Conservation (phyloP, 2,113 vertebrate species). For the Alexandromys fortis region DNA sequence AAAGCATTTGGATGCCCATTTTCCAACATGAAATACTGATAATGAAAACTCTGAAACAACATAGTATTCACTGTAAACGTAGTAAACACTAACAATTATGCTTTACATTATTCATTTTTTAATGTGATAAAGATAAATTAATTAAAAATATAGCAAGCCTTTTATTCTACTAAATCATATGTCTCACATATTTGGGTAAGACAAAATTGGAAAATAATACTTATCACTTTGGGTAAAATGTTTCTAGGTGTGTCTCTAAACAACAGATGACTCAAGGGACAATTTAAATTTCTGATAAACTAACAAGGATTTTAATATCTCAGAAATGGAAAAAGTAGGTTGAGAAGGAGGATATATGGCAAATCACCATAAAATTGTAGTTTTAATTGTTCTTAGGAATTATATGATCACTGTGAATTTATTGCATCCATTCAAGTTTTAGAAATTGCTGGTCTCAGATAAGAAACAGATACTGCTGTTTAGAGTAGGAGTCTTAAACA, state of each 20-base stretch:
- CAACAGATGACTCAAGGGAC: background rate
- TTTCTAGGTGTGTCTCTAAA: background rate
- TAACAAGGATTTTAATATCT: background rate
- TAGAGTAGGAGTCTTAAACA: too few relatives aligned
- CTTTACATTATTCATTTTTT: background rate
- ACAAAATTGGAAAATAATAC: background rate
- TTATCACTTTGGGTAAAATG: background rate
- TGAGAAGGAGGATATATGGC: background rate
- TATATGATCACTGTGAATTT: conserved; percentile 36
- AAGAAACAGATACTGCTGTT: conserved; percentile 46
- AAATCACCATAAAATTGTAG: conserved; percentile 27
- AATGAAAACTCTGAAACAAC: background rate
- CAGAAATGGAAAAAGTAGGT: background rate
- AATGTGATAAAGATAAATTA: background rate
- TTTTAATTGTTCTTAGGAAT: conserved; percentile 16
- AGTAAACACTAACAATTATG: background rate
- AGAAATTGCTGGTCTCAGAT: conserved; percentile 52
- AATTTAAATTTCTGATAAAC: background rate
- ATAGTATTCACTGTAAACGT: background rate
- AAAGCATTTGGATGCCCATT: background rate
- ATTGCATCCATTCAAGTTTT: conserved; percentile 56
- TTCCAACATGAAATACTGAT: background rate
- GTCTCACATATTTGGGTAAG: background rate
- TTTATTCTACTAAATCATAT: background rate
- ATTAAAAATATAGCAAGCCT: background rate